Evolutionary conservation across 2,888 invertebrate genomes (phyloP).

Genomic region (Cerastoderma edule): DNA sequence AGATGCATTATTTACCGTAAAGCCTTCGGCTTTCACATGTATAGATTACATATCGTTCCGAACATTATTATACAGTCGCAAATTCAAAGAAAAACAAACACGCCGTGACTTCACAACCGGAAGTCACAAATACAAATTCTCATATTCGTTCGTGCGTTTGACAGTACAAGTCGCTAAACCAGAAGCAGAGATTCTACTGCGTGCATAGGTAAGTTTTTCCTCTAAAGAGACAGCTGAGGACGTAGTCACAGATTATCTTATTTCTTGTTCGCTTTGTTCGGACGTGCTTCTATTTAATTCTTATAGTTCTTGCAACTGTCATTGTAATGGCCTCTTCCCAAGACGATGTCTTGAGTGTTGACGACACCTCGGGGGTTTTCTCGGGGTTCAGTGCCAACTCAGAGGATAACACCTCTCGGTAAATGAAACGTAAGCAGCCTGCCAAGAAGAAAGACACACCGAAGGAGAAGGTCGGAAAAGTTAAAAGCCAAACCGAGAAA

Average conservation of each 20-base stretch:
- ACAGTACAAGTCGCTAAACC: background rate
- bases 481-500: background rate
- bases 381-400: background rate
- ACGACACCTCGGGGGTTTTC: background rate
- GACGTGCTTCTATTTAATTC: too few relatives aligned
- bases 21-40: too few relatives aligned
- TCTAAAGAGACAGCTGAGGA: background rate
- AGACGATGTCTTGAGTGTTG: constrained; percentile 8
- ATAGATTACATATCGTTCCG: too few relatives aligned
- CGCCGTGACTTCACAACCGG: too few relatives aligned
- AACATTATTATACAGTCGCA: too few relatives aligned
- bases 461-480: background rate
- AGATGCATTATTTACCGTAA: too few relatives aligned
- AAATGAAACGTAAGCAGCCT: background rate
- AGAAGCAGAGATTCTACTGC: background rate
- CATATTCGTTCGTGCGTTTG: background rate
- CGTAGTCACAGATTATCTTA: background rate
- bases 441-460: background rate
- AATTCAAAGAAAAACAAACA: too few relatives aligned
- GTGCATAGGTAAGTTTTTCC: background rate
- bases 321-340: background rate
- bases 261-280: too few relatives aligned
- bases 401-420: background rate
- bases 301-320: background rate
- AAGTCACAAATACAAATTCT: too few relatives aligned